Conservation (phyloP, 1,140 invertebrate species). For the Leptinotarsa texana region DNA sequence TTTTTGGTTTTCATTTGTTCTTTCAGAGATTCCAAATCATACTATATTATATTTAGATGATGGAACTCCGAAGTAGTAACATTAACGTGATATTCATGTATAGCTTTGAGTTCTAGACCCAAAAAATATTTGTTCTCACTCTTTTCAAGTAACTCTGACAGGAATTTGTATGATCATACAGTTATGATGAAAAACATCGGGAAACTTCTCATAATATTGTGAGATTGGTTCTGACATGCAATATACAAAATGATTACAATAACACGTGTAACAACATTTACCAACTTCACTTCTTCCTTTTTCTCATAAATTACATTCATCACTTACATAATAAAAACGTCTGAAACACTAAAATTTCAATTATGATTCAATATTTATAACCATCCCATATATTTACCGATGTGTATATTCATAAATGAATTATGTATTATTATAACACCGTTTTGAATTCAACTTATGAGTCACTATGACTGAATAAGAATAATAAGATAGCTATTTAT, state of each 20-base stretch:
- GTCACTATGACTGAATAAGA: background rate
- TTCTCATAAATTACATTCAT: background rate
- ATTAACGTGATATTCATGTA: no score
- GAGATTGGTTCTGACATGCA: no score
- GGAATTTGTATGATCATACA: no score
- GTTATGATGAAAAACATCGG: no score
- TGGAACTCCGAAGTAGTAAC: no score
- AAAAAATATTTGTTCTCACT: no score
- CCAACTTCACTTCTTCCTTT: background rate
- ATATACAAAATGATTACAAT: background rate
- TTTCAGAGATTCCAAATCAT: no score
- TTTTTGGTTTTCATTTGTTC: no score
- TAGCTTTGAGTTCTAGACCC: no score
- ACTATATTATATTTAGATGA: no score
- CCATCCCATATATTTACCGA: background rate
- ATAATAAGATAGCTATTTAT: background rate
- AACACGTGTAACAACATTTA: background rate
- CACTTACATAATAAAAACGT: background rate
- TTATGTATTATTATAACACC: slow-evolving; percentile 3
- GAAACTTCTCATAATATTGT: no score
- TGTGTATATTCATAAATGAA: background rate
- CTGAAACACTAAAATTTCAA: background rate
- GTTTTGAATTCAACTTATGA: background rate
- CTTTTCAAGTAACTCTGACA: no score
- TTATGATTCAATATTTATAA: background rate